Conservation (phyloP, 2,888 invertebrate genomes). For the Zygaena filipendulae region DNA sequence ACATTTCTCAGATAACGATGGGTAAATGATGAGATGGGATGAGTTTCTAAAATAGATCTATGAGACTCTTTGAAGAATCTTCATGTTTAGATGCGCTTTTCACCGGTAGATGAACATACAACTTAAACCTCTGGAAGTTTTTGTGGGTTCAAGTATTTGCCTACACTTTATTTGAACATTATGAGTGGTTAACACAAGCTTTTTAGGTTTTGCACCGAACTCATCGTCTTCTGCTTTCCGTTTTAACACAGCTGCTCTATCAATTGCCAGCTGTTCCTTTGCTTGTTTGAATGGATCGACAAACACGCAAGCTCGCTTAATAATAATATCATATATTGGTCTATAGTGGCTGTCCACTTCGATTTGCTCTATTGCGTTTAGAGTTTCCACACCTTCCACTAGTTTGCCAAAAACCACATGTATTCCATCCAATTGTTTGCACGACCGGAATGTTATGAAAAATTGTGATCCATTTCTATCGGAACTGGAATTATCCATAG, state of each 20-base stretch:
- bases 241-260: conserved; percentile 78
- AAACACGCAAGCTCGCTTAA: conserved; percentile 86
- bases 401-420: conserved; percentile 98
- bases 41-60: too few species aligned
- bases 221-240: conserved; percentile 69
- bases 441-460: conserved; percentile 97
- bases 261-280: conserved; percentile 84
- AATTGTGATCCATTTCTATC: conserved; percentile 98
- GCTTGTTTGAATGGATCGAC: conserved; percentile 96
- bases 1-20: too few species aligned
- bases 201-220: conserved; percentile 47
- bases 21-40: too few species aligned
- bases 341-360: conserved; percentile 94
- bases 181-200: conserved; percentile 73
- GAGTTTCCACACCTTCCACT: conserved; percentile 95
- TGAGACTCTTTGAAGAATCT: conserved; percentile 38
- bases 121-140: too few species aligned
- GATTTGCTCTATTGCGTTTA: conserved; percentile 91
- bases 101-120: conserved; percentile 28
- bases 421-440: conserved; percentile 94
- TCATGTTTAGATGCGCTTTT: conserved; percentile 29
- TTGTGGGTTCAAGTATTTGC: conserved; percentile 85
- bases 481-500: conserved; percentile 98
- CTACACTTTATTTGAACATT: conserved; percentile 86
- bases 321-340: conserved; percentile 90